Base-by-base conservation (phyloP, 1,140 invertebrate genomes). In the Drosophila novamexicana region DNA sequence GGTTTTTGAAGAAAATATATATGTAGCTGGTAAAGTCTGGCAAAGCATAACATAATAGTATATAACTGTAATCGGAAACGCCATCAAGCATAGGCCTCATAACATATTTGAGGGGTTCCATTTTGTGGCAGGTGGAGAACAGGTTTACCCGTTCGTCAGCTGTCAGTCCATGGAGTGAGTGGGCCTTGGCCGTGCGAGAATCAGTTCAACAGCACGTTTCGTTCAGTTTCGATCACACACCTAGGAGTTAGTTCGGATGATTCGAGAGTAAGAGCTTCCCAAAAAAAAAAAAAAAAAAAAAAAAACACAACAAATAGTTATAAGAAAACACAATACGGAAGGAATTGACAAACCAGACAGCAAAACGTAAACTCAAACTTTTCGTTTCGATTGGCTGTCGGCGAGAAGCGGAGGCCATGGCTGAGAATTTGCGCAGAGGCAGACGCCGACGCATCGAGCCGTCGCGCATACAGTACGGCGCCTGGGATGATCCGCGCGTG, bases 401-500 rank as follows among this genome's bases (percentile, higher is more conserved):
- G 10, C 14, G 32, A 32, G 18, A 10, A 5, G 32, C 6, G 10
- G 14, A 14, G 10, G 36, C 7, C n/a, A 66, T 62, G 67, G 36
- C 32, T 39, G 58, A 34, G 9, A 14, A 54, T 34, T 6, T 34
- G 36, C 56, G 58, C 3, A 37, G 64, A 9, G 56, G 63, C 16
- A 44, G 65, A 22, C 56, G 66, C 2, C 57, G 58, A 8, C 65
- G 42, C 29, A 18, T 45, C 39, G 54, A 77, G 57, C 44, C 56
- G 8, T 5, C 66, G 1, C 66, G 66, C 39, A 62, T 57, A 0
- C 67, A 66, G 7, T 53, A 64, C 9, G 82, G 82, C 0, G 82
- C 79, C 29, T 86, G 72, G 64, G 82, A 86, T 47, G 42, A 86
- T 50, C 82, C 82, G 5, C 54, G 79, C 0, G 42, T 67, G 1